These are phyloP conservation scores for Hippocampus zosterae DNA, from an alignment of 2,113 vertebrate genomes.

Conservation along the genomic window DNA sequence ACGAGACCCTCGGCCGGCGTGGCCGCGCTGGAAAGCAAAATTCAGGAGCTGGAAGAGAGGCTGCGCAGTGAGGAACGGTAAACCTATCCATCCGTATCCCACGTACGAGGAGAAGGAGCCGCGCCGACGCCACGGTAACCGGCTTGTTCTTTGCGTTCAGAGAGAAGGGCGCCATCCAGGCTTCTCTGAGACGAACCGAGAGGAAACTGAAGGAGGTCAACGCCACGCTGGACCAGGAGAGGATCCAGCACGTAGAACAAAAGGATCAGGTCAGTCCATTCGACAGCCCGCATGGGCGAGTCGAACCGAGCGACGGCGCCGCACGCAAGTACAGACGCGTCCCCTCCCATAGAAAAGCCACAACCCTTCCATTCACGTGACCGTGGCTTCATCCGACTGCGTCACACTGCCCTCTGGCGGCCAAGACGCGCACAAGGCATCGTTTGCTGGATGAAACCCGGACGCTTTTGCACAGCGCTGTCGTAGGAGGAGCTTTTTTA, in stretches of 20 bases:
- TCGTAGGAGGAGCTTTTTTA: too few relatives aligned
- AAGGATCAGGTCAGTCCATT: constrained; percentile 81
- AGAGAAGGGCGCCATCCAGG: constrained; percentile 80
- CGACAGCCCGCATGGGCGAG: too few relatives aligned
- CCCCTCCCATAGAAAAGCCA: too few relatives aligned
- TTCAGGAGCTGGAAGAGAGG: constrained; percentile 85
- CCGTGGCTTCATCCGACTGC: too few relatives aligned
- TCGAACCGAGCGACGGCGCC: too few relatives aligned
- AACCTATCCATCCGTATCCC: too few relatives aligned
- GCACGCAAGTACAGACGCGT: too few relatives aligned
- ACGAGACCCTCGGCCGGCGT: constrained; percentile 71
- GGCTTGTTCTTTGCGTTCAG: constrained; percentile 47
- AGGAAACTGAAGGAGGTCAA: constrained; percentile 87
- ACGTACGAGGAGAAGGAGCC: background rate
- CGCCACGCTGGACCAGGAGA: constrained; percentile 86
- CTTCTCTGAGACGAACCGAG: constrained; percentile 83
- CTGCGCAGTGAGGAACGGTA: constrained; percentile 89
- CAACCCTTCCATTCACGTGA: too few relatives aligned
- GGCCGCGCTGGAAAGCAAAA: constrained; percentile 78
- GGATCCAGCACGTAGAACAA: constrained; percentile 83
- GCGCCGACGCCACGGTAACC: too few relatives aligned
- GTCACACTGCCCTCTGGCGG: too few relatives aligned
- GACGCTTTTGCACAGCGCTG: too few relatives aligned
- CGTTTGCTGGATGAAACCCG: background rate
- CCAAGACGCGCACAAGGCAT: too few relatives aligned